phyloP scores from a whole-genome alignment of 1,140 invertebrate species.

The Heliconius nattereri region DNA sequence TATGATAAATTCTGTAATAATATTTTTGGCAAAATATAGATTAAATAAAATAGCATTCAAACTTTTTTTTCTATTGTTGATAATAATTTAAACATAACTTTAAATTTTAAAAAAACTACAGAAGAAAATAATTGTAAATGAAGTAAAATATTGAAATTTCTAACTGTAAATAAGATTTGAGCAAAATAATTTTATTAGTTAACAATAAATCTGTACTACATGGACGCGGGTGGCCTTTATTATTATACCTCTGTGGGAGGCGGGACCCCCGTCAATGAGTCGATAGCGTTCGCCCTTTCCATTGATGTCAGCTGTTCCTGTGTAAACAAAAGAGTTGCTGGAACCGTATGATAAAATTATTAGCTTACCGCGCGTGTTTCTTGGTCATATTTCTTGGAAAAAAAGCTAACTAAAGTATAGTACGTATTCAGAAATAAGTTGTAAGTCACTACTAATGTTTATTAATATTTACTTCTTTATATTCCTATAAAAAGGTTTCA shows the following conservation, averaged over 20 bases:
- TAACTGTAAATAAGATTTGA: neutral
- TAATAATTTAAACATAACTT: too few species aligned
- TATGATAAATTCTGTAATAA: neutral
- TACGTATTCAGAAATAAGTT: neutral
- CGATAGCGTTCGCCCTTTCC: conserved; percentile 13
- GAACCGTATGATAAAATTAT: conserved; percentile 14
- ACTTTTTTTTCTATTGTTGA: neutral
- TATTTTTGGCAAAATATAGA: neutral
- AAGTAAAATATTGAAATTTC: neutral
- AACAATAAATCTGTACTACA: conserved; percentile 1
- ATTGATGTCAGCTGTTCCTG: conserved; percentile 31
- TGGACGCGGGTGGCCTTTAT: conserved; percentile 28
- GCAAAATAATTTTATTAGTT: neutral
- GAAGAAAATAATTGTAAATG: neutral
- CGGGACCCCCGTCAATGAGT: conserved; percentile 30
- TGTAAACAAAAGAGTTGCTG: conserved; percentile 25
- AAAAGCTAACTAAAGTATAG: neutral
- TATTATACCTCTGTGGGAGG: conserved; percentile 33
- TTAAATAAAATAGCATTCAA: neutral
- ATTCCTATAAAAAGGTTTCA: too few species aligned
- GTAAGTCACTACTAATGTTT: neutral
- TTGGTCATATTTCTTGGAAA: neutral
- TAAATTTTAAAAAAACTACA: neutral
- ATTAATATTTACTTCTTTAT: too few species aligned
- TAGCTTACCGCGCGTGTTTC: neutral